Evolutionary conservation across 2,113 vertebrate species (phyloP).

Genomic region (Nyctereutes procyonoides): DNA sequence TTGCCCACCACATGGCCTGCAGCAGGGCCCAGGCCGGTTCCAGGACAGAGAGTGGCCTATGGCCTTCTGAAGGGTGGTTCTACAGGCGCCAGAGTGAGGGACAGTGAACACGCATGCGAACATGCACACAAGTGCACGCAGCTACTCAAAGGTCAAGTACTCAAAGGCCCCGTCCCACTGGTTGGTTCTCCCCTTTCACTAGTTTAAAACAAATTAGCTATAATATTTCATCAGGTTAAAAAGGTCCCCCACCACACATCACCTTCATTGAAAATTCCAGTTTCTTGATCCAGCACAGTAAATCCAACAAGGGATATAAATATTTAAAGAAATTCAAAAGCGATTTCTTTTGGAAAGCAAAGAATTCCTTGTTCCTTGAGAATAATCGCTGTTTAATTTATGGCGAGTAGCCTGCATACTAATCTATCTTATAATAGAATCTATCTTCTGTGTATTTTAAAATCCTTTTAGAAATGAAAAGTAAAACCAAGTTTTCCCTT

Average conservation of each 20-base stretch:
- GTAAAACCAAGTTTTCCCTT: background rate
- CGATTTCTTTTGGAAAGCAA: background rate
- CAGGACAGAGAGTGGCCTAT: background rate
- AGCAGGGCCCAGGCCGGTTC: background rate
- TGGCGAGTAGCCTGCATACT: background rate
- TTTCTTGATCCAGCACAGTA: background rate
- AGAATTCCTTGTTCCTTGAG: background rate
- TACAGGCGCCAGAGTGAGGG: background rate
- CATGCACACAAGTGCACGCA: background rate
- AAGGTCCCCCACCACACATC: background rate
- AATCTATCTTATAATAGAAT: background rate
- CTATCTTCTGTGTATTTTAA: background rate
- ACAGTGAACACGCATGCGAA: fast-evolving
- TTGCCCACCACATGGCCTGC: background rate
- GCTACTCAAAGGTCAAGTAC: background rate
- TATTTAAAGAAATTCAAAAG: background rate
- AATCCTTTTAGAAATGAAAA: background rate
- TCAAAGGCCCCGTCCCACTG: no score
- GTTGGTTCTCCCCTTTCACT: background rate
- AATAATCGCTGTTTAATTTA: background rate
- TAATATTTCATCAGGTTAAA: background rate
- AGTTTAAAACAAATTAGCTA: background rate
- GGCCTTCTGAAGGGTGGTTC: background rate
- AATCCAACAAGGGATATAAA: background rate
- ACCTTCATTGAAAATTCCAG: no score